Percentiles rank a stretch among this genome's conserved stretches.
Conservation (phyloP, 1,140 invertebrate species). For the Parasteatoda tepidariorum region DNA sequence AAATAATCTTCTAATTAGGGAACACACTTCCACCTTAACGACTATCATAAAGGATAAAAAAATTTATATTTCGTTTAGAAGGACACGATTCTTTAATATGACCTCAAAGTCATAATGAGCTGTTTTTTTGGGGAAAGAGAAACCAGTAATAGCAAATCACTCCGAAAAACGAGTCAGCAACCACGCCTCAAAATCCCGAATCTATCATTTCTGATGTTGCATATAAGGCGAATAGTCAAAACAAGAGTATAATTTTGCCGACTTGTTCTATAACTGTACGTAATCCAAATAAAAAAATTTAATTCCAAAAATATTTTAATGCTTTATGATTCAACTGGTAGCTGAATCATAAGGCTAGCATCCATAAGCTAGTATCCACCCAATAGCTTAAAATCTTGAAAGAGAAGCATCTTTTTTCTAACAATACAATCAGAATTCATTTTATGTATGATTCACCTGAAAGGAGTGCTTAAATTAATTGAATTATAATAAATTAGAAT, state of each 20-base stretch:
- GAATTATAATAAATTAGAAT: too few relatives aligned
- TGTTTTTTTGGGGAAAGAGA: background rate
- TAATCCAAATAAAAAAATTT: background rate
- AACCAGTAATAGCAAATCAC: background rate
- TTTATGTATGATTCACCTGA: too few relatives aligned
- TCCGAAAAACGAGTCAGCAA: background rate
- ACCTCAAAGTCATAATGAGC: background rate
- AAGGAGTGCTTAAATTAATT: too few relatives aligned
- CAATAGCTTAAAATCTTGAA: too few relatives aligned
- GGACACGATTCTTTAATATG: background rate
- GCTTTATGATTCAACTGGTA: background rate
- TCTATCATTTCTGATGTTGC: background rate
- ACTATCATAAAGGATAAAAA: background rate
- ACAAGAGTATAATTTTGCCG: too few relatives aligned
- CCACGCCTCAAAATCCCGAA: background rate
- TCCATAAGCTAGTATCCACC: too few relatives aligned
- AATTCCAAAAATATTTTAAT: background rate
- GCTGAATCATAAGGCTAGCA: too few relatives aligned
- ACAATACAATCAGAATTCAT: too few relatives aligned
- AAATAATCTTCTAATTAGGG: background rate
- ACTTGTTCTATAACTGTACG: background rate
- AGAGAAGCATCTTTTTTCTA: too few relatives aligned
- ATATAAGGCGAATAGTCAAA: background rate
- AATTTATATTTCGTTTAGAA: background rate
- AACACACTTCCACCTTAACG: background rate